Percentiles rank a stretch among this genome's conserved stretches.
These are phyloP conservation scores for Labeo rohita DNA, from an alignment of 2,113 vertebrate species.

Conservation along the genomic window DNA sequence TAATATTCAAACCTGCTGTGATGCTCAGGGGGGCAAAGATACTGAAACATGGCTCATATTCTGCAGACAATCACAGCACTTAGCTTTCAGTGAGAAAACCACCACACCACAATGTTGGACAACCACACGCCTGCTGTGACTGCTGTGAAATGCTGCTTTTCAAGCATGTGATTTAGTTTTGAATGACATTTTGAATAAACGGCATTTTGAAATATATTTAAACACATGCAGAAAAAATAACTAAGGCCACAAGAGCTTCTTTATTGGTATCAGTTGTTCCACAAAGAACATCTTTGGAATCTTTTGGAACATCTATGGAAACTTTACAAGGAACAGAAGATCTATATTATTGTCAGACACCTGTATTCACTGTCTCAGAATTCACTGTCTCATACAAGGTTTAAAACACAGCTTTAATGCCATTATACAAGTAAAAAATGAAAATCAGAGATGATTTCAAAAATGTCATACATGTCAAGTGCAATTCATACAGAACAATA, in stretches of 20 bases:
- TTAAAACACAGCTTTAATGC: no score
- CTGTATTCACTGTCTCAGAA: no score
- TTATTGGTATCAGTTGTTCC: not conserved
- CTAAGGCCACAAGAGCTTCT: not conserved
- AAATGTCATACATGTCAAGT: not conserved
- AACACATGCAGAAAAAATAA: not conserved
- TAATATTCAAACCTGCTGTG: constrained; percentile 52
- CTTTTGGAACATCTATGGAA: no score
- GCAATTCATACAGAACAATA: not conserved
- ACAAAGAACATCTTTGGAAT: no score
- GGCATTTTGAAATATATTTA: not conserved
- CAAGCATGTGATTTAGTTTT: not conserved
- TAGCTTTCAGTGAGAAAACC: constrained; percentile 11
- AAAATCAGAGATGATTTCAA: not conserved
- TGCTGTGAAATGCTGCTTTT: not conserved
- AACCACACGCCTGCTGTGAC: constrained; percentile 6
- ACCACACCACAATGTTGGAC: not conserved
- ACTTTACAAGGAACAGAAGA: not conserved
- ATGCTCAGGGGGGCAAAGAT: constrained; percentile 14
- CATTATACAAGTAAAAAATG: not conserved
- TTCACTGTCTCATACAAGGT: no score
- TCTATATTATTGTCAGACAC: no score
- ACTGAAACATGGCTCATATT: constrained; percentile 6
- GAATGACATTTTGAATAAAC: not conserved
- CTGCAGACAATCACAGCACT: constrained; percentile 20